phyloP scores from a whole-genome alignment of 2,797 vertebrate genomes.

The Chelonia mydas region DNA sequence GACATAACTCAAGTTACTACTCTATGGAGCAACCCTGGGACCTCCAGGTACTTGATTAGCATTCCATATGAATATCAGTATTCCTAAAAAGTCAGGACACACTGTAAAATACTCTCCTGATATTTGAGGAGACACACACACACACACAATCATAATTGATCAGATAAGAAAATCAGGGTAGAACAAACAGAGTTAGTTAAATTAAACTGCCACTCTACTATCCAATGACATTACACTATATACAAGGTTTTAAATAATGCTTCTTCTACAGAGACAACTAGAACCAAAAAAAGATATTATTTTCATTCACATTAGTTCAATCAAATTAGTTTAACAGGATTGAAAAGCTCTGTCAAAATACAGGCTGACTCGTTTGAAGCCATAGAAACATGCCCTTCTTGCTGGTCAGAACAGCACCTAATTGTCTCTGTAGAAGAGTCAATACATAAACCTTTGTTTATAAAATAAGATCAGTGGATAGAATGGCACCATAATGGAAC shows the following conservation, averaged over 20 bases:
- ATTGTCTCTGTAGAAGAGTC: not conserved
- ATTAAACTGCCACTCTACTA: not conserved
- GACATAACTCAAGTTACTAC: not conserved
- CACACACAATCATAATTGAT: not conserved
- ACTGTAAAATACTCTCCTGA: not conserved
- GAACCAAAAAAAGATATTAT: not conserved
- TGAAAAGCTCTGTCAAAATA: not conserved
- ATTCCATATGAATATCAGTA: not conserved
- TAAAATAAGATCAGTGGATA: not conserved
- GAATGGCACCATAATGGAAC: not conserved
- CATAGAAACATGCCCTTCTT: not conserved
- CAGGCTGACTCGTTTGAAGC: not conserved
- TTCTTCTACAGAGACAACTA: not conserved
- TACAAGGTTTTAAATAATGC: not conserved
- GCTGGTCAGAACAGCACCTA: not conserved
- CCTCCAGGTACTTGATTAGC: not conserved
- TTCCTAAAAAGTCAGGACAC: not conserved
- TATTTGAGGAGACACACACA: not conserved
- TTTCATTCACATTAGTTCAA: not conserved
- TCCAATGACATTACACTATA: not conserved
- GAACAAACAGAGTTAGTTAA: not conserved
- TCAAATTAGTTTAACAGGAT: not conserved
- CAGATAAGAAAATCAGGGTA: not conserved
- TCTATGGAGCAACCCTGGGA: not conserved
- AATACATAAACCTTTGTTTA: not conserved